Evolutionary conservation across 2,797 vertebrate species (phyloP).

Genomic region (Alcedo quadribrachys): DNA sequence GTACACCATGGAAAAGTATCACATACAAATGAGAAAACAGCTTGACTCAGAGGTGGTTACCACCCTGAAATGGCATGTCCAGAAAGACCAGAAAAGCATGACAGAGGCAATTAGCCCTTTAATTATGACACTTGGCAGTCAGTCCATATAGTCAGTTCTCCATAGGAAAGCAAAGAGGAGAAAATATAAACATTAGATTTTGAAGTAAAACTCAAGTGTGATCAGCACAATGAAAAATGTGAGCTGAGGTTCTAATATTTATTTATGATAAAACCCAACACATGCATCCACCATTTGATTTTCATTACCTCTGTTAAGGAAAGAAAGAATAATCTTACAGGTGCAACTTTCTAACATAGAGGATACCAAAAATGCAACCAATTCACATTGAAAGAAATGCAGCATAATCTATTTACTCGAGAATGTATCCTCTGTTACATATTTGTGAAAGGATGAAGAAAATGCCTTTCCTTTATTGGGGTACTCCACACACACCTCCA

Average conservation of each 20-base stretch:
- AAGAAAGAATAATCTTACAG: not conserved
- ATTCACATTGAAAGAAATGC: not conserved
- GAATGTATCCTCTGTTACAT: not conserved
- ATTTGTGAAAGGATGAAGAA: not conserved
- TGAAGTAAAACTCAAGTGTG: not conserved
- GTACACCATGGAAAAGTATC: not conserved
- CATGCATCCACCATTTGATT: not conserved
- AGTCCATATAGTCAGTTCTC: not conserved
- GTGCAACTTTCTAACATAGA: not conserved
- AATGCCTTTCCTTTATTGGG: not conserved
- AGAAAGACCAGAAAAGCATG: not conserved
- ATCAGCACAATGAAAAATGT: not conserved
- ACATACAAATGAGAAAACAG: not conserved
- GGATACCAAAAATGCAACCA: not conserved
- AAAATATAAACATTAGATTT: not conserved
- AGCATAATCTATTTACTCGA: not conserved
- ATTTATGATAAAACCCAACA: not conserved
- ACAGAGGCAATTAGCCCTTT: not conserved
- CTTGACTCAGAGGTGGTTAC: not conserved
- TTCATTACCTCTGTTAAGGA: not conserved
- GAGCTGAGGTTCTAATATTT: not conserved
- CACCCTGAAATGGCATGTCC: not conserved
- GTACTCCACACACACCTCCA: not conserved
- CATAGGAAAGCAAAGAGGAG: not conserved
- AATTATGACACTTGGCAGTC: not conserved